Base-by-base conservation (phyloP, 2,888 invertebrate genomes). In the Acanthosepion esculentum region DNA sequence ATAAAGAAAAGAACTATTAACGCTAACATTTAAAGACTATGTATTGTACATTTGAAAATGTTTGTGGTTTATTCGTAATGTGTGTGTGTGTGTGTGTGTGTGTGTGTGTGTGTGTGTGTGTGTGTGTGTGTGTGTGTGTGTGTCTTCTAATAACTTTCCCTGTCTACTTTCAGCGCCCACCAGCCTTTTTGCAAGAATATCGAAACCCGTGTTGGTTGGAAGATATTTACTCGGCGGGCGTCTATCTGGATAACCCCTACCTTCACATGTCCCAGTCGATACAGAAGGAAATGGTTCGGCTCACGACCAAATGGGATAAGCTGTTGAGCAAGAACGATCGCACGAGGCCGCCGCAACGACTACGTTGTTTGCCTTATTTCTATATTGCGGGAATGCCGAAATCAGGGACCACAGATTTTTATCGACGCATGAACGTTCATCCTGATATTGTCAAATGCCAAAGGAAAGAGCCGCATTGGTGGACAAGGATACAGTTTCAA, bases 151-250 rank as follows among this genome's bases (percentile, higher is more conserved):
- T 48, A 26, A 12, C 29, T 92, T 50, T 50, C 41, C 33, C 0
- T 48, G 93, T 91, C 94, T 59, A n/a, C 91, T 95, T 96, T 26
- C 95, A 97, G 97, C 92, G 95, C 91, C 95, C 95, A 50, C 95
- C 95, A 8, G 94, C 95, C 23, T 96, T 96, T 95, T 95, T 96
- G 91, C 94, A 94, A 15, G 95, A 96, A 48, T 96, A 95, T 95
- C 96, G 96, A 94, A 97, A 96, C 92, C 97, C 96, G 0, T 97
- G 97, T 95, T 97, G 97, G 97, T 95, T 95, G 91, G 97, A 97
- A 95, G 94, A 95, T 4, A 94, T 96, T 18, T 91, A 94, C 3
- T 95, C 95, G 8, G 94, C 95, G 0, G 95, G 95, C n/a, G 95
- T 96, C 10, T 97, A 97, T 94, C 92, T 95, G 20, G 95, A 95